A percentile compares a stretch with the other conserved stretches of the same genome.
Conservation (phyloP, 64 coral and sea anemone species). For the Dendrophyllia cribrosa region DNA sequence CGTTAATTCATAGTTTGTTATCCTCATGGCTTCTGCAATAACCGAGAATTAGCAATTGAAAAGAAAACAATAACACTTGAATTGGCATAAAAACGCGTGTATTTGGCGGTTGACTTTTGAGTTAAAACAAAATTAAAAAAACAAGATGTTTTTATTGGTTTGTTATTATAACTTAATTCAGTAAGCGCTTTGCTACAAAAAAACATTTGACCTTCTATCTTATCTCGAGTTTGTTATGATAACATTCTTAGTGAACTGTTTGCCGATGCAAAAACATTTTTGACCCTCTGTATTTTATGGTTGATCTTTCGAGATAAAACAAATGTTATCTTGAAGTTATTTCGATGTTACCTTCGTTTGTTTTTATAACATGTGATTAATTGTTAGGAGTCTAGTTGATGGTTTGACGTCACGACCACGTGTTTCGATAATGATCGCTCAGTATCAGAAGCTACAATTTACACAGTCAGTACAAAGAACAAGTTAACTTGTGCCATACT, state of each 20-base stretch:
- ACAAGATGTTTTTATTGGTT: neutral
- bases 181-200: too few species aligned
- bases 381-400: neutral
- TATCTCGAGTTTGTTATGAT: too few species aligned
- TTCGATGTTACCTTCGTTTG: neutral
- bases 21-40: neutral
- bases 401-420: neutral
- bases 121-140: neutral
- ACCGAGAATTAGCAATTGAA: neutral
- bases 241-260: too few species aligned
- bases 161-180: too few species aligned
- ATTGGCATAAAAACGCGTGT: neutral
- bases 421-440: neutral
- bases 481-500: too few species aligned
- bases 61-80: neutral
- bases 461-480: too few species aligned
- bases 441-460: too few species aligned
- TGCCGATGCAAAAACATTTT: neutral
- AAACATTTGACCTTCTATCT: too few species aligned
- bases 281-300: neutral
- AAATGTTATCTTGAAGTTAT: neutral
- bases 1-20: neutral
- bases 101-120: neutral
- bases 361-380: neutral
- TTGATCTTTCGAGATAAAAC: neutral